Evolutionary conservation across 2,888 invertebrate genomes (phyloP).

Genomic region (Petrolisthes manimaculis): DNA sequence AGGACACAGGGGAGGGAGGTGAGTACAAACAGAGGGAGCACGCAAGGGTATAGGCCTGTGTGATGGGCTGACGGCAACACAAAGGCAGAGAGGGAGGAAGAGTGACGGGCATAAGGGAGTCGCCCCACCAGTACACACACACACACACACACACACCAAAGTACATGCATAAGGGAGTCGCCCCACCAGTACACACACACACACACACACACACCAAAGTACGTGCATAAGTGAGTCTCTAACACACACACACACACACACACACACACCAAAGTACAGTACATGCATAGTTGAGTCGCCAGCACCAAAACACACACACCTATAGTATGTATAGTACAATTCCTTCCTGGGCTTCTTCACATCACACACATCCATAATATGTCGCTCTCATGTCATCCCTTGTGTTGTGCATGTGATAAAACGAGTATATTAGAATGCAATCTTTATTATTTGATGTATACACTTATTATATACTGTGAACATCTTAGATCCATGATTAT

Average conservation of each 20-base stretch:
- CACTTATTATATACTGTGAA: too few relatives aligned
- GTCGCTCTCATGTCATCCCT: too few relatives aligned
- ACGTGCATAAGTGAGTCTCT: background rate
- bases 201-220: background rate
- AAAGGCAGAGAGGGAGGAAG: background rate
- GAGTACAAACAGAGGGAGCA: background rate
- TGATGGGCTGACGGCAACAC: background rate
- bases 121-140: too few relatives aligned
- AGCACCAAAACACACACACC: background rate
- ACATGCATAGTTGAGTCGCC: background rate
- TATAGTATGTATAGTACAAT: background rate
- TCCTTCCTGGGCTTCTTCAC: too few relatives aligned
- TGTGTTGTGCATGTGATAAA: too few relatives aligned
- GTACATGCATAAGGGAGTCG: too few relatives aligned
- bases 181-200: too few relatives aligned
- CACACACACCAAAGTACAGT: background rate
- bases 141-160: too few relatives aligned
- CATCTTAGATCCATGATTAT: too few relatives aligned
- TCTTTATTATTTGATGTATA: too few relatives aligned
- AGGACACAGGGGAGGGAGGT: background rate
- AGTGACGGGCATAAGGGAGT: background rate
- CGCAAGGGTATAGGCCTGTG: background rate
- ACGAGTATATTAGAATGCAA: too few relatives aligned
- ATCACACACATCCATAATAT: too few relatives aligned
- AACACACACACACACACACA: background rate